Conservation (phyloP, 2,888 invertebrate genomes). For the Volucella inanis region DNA sequence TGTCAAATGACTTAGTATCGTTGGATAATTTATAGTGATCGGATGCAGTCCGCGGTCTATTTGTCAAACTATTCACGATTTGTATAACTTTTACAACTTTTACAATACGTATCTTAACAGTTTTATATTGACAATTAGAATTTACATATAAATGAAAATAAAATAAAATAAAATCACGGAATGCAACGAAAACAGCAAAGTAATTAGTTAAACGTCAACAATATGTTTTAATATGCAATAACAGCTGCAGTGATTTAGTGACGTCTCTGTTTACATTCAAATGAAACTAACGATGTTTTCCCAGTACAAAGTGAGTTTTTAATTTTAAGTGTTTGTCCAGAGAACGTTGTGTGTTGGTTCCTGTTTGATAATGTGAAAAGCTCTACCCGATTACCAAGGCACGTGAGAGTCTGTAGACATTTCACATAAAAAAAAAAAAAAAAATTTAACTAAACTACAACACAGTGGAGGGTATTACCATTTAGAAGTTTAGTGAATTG, state of each 20-base stretch:
- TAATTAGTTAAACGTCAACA: conserved; percentile 29
- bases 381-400: neutral
- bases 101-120: no score
- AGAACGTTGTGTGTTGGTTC: neutral
- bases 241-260: conserved; percentile 49
- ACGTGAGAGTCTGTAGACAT: no score
- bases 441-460: no score
- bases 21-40: conserved; percentile 32
- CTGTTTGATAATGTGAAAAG: neutral
- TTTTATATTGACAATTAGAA: no score
- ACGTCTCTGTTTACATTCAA: conserved; percentile 36
- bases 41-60: conserved; percentile 32
- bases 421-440: no score
- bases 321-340: neutral
- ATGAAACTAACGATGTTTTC: conserved; percentile 33
- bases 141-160: no score
- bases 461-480: no score
- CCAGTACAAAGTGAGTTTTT: conserved; percentile 46
- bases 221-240: conserved; percentile 39
- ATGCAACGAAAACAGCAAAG: conserved; percentile 4
- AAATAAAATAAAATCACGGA: no score
- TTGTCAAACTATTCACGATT: conserved; percentile 41
- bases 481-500: no score
- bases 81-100: neutral
- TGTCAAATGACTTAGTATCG: conserved; percentile 19